phyloP scores from a whole-genome alignment of 1,140 invertebrate species.

The Drusus annulatus region DNA sequence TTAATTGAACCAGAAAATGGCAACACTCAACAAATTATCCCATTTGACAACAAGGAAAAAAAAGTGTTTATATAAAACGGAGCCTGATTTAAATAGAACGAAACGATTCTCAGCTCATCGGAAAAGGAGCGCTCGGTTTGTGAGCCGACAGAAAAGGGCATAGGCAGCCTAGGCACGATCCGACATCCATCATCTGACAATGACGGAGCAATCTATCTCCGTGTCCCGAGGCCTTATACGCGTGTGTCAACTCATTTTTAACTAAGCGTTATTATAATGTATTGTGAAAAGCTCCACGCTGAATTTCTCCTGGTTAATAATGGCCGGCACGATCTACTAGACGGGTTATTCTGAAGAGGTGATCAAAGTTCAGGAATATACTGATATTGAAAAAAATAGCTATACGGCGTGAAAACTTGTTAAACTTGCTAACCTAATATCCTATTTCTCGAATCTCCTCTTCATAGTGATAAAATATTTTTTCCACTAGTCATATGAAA shows the following conservation, averaged over 20 bases:
- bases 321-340: slow-evolving; percentile 5
- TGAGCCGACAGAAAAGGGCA: slow-evolving; percentile 9
- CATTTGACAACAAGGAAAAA: no score
- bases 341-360: no score
- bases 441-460: no score
- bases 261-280: slow-evolving; percentile 39
- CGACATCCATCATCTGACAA: slow-evolving; percentile 39
- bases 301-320: slow-evolving; percentile 54
- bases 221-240: slow-evolving; percentile 4
- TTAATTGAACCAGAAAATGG: no score
- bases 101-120: slow-evolving; percentile 18
- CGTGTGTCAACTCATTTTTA: slow-evolving; percentile 43
- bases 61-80: no score
- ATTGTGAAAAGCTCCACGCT: slow-evolving; percentile 42
- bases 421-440: no score
- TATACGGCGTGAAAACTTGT: no score
- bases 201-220: slow-evolving; percentile 22
- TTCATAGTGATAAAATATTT: no score
- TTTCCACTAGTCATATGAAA: no score
- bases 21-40: no score
- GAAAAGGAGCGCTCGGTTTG: slow-evolving; percentile 18
- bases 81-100: slow-evolving; percentile 17
- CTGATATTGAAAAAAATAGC: no score
- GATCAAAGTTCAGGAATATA: no score
- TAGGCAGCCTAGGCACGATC: slow-evolving; percentile 15